These are phyloP conservation scores for Pygmarrhopalites habei DNA, from an alignment of 1,140 invertebrate species.

Conservation along the genomic window DNA sequence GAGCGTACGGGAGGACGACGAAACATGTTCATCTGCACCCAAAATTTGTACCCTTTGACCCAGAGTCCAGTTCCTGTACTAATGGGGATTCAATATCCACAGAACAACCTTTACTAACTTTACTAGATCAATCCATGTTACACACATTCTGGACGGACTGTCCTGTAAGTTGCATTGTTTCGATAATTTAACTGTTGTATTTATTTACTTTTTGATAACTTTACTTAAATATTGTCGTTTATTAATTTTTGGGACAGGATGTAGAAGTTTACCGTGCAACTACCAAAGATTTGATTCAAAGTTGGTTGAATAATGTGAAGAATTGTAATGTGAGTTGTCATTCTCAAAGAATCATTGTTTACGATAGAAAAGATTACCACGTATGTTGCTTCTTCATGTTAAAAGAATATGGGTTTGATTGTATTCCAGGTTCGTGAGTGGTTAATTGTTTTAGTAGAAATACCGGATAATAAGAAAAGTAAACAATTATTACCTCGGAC, in stretches of 20 bases:
- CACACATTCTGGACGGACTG: slow-evolving; percentile 95
- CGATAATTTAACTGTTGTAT: too few relatives aligned
- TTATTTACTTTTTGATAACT: too few relatives aligned
- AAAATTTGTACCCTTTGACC: slow-evolving; percentile 69
- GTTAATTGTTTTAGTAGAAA: slow-evolving; percentile 89
- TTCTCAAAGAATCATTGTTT: too few relatives aligned
- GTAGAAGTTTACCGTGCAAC: slow-evolving; percentile 79
- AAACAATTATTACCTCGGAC: slow-evolving; percentile 88
- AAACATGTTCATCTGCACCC: slow-evolving; percentile 77
- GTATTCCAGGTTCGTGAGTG: too few relatives aligned
- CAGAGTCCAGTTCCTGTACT: slow-evolving; percentile 40
- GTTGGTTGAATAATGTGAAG: slow-evolving; percentile 72
- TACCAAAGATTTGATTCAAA: slow-evolving; percentile 77
- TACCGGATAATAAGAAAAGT: slow-evolving; percentile 79
- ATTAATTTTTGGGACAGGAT: too few relatives aligned
- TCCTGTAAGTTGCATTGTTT: slow-evolving; percentile 59
- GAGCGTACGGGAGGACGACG: slow-evolving; percentile 69
- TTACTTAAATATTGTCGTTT: slow-evolving; percentile 31
- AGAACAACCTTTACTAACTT: slow-evolving; percentile 36
- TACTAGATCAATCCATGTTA: slow-evolving; percentile 73
- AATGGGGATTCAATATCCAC: slow-evolving; percentile 12
- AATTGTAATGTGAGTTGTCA: slow-evolving; percentile 64
- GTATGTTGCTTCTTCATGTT: too few relatives aligned
- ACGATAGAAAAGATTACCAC: too few relatives aligned
- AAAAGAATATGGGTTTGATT: too few relatives aligned